phyloP scores from a whole-genome alignment of 1,140 invertebrate species.

The Brachionus paranguensis region DNA sequence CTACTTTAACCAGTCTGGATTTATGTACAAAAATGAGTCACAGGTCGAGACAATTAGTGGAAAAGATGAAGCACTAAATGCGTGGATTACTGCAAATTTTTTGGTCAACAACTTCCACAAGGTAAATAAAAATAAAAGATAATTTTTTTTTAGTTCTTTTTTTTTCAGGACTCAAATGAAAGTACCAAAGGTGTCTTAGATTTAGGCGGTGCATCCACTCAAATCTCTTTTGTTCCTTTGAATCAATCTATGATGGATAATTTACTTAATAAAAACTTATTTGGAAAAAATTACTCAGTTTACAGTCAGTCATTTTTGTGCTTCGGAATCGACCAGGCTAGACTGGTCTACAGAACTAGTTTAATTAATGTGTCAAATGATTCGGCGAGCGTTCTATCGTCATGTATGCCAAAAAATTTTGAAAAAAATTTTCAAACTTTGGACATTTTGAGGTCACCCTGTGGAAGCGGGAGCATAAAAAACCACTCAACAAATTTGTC shows the following conservation, averaged over 20 bases:
- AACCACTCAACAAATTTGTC: background rate
- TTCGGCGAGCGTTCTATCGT: background rate
- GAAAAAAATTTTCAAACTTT: background rate
- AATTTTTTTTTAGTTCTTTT: background rate
- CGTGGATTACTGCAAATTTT: conserved; percentile 20
- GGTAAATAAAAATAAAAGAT: background rate
- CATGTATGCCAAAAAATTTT: conserved; percentile 12
- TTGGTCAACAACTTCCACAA: background rate
- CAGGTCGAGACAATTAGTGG: conserved; percentile 6
- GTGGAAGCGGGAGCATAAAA: background rate
- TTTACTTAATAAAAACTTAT: background rate
- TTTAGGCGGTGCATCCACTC: background rate
- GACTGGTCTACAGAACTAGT: background rate
- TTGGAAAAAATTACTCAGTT: background rate
- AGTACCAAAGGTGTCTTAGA: background rate
- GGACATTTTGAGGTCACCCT: background rate
- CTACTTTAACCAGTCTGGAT: background rate
- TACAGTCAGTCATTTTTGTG: background rate
- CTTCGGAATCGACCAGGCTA: background rate
- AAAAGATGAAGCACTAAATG: background rate
- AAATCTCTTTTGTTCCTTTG: background rate
- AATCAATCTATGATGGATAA: background rate
- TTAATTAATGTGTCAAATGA: background rate
- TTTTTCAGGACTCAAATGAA: background rate
- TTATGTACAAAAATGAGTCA: background rate